Base-by-base conservation (phyloP, 2,888 invertebrate species). In the Listrodromus nycthemerus region DNA sequence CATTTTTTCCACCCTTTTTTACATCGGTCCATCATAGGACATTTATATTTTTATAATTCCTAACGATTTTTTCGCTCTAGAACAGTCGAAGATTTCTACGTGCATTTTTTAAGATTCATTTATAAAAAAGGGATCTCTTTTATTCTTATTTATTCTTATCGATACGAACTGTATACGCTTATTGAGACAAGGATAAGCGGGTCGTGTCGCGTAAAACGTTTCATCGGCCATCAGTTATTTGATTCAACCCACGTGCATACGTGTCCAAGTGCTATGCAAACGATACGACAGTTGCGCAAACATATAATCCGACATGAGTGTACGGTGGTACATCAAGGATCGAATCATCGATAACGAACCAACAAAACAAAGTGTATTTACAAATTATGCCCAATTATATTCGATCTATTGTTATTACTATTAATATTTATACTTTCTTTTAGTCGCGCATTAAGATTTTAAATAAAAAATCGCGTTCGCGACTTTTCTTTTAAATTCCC, bases 231-330 rank as follows among this genome's bases (percentile, higher is more conserved):
- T 78, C 61, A 65, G 65, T 79, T 83, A 83, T 75, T 83, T 70
- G 79, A 83, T 78, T 74, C 74, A 61, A 50, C 82, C 82, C 79
- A 83, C 82, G 74, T 73, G 30, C 82, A 45, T 65, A 45, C 61
- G 16, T 21, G 61, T 45, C 27, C n/a, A 24, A 48, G 74, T 63
- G 41, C 50, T 48, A 55, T 27, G 55, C 58, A 21, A 50, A 27
- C 30, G 33, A 48, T 55, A 41, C 63, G 48, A 71, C 82, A 75
- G 65, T 83, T 83, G 74, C 79, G 82, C 74, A 83, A 83, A 79
- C 24, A 69, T 74, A 55, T 74, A 55, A 55, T 79, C 48, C 63
- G 55, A 70, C 55, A 33, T 55, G 33, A 58, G 58, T 71, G 10
- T 21, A 52, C 73, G 30, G 41, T 45, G 41, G 65, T 79, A 52